Percentiles rank a stretch among this genome's conserved stretches.
Conservation (phyloP, 30 jellyfish, hydroid and myxozoan species). For the Pelagia noctiluca region DNA sequence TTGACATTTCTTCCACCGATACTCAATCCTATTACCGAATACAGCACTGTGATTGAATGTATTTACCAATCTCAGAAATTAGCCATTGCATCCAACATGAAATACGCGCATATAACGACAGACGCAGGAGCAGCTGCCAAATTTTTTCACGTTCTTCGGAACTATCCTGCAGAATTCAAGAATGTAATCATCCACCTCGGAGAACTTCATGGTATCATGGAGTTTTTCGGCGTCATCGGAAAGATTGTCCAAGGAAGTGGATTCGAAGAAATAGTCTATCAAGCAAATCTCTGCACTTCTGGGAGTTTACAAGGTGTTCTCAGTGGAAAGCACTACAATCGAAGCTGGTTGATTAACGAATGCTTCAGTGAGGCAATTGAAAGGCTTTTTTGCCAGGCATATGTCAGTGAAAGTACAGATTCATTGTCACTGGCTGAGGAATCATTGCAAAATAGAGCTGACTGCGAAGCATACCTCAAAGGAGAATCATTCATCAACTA, state of each 20-base stretch:
- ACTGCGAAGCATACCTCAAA: background rate
- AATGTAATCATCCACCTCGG: constrained; percentile 37
- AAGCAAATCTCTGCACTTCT: constrained; percentile 50
- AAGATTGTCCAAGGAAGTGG: constrained; percentile 35
- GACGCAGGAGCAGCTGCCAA: constrained; percentile 51
- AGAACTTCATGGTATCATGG: constrained; percentile 35
- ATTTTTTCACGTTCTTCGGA: constrained; percentile 32
- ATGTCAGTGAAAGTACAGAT: constrained; percentile 5
- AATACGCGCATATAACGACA: background rate
- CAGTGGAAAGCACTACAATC: constrained; percentile 47
- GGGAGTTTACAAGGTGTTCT: constrained; percentile 48
- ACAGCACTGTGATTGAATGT: too few relatives aligned
- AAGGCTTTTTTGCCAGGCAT: constrained; percentile 35
- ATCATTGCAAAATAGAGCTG: constrained; percentile 1
- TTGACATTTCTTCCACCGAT: too few relatives aligned
- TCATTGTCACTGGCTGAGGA: too few relatives aligned
- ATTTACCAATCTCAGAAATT: too few relatives aligned
- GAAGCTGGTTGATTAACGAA: constrained; percentile 49
- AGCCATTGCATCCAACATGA: too few relatives aligned
- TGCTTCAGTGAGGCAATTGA: constrained; percentile 28
- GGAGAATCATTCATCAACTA: background rate
- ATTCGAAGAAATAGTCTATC: constrained; percentile 35
- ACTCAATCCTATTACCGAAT: too few relatives aligned
- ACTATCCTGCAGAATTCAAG: constrained; percentile 39
- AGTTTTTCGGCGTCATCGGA: constrained; percentile 41